phyloP scores from a whole-genome alignment of 2,888 invertebrate genomes.

The Tortricodes alternella region DNA sequence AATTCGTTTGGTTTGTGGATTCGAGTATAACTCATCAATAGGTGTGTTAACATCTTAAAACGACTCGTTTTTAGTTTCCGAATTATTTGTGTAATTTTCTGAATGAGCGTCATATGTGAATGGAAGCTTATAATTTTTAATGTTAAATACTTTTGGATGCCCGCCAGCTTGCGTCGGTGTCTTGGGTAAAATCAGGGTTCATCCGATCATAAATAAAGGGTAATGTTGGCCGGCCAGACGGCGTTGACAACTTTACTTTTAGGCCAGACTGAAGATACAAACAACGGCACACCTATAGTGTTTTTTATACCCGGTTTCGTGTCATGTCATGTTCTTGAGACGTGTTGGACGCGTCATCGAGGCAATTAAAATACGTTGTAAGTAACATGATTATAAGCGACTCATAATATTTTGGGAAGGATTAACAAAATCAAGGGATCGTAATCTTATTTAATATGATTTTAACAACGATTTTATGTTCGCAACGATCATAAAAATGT shows the following conservation, averaged over 20 bases:
- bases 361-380: slow-evolving; percentile 2
- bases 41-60: not conserved
- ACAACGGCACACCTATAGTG: slow-evolving; percentile 14
- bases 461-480: slow-evolving; percentile 11
- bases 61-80: not conserved
- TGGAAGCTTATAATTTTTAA: slow-evolving; percentile 44
- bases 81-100: not conserved
- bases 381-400: not conserved
- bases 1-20: not conserved
- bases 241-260: slow-evolving; percentile 62
- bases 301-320: slow-evolving; percentile 10
- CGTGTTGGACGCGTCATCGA: not conserved
- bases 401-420: slow-evolving; percentile 7
- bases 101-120: slow-evolving; percentile 22
- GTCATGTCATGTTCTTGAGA: slow-evolving; percentile 13
- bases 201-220: slow-evolving; percentile 57
- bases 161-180: slow-evolving; percentile 46
- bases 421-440: not conserved
- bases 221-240: slow-evolving; percentile 60
- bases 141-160: slow-evolving; percentile 51
- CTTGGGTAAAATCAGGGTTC: slow-evolving; percentile 50
- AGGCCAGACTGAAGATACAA: slow-evolving; percentile 52
- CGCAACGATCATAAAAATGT: no score
- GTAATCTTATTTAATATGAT: slow-evolving; percentile 5
- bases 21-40: slow-evolving; percentile 5